Evolutionary conservation across 2,888 invertebrate genomes (phyloP), one percentile per base, ranked within the genome.

Genomic region (Tortrix viridana): DNA sequence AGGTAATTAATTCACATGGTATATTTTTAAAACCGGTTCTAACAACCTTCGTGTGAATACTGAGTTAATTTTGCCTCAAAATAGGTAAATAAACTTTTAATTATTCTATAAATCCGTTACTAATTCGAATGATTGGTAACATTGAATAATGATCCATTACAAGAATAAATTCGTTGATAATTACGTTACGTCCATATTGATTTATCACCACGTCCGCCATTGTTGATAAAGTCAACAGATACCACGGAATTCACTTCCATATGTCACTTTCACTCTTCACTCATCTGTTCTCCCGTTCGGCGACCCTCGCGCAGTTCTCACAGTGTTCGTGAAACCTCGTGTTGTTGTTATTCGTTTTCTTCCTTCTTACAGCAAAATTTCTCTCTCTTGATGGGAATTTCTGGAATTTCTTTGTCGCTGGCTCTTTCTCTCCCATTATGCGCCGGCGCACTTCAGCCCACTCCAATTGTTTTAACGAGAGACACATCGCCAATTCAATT

Each of bases 331-430:
- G 87, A 1, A 89, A 84, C 38, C 84, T 74, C 66, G 83, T 75
- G 65, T 80, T 80, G 63, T 78, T 82, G 67, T 88, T 86, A 70
- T 89, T 90, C 66, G 89, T 92, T 69, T 89, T 93, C 68, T 93
- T 93, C 69, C 95, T 93, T 58, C 95, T 87, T 47, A 95, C 93
- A 43, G 95, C 95, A 74, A 93, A 93, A 80, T 95, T 94, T 69
- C 95, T 92, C 75, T 95, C 95, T 47, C 95, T 91, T 1, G 94
- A 94, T 1, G 95, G 95, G 79, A 95, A 95, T 74, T 94, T 94
- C 60, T 95, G 94, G 47, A 93, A 93, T 72, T 93, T 93, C 71
- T 93, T 73, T 53, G 47, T 60, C 32, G 23, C 79, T 7, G 73
- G 69, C 20, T 85, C 82, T 57, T 75, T 78, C 46, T 85, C 86